Evolutionary conservation across 2,888 invertebrate species (phyloP).

Genomic region (Ecliptopera silaceata): DNA sequence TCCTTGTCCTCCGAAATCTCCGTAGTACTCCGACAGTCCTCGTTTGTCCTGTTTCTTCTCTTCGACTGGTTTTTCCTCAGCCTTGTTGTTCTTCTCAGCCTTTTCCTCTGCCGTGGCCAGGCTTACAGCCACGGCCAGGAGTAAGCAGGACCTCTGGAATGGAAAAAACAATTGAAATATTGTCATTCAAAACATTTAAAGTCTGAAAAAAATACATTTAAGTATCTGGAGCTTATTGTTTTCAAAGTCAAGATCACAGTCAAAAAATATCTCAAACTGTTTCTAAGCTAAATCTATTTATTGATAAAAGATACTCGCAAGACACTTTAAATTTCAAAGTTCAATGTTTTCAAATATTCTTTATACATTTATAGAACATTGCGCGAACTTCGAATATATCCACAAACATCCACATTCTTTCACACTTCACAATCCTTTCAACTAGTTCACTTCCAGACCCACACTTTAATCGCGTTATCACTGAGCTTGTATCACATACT

Average conservation of each 20-base stretch:
- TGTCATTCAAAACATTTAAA: not conserved
- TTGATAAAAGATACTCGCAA: not conserved
- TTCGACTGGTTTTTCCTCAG: slow-evolving; percentile 69
- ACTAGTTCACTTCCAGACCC: slow-evolving; percentile 10
- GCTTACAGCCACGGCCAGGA: slow-evolving; percentile 81
- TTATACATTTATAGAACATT: not conserved
- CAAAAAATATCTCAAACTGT: not conserved
- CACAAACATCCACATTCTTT: slow-evolving; percentile 2
- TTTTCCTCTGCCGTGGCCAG: slow-evolving; percentile 82
- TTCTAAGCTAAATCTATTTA: not conserved
- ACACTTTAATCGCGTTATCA: slow-evolving; percentile 12
- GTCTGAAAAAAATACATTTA: too few species aligned
- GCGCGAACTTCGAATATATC: not conserved
- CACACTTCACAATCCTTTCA: slow-evolving; percentile 8
- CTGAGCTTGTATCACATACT: slow-evolving; percentile 45
- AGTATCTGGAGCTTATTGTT: too few species aligned
- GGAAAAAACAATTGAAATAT: slow-evolving; percentile 24
- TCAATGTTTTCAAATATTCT: not conserved
- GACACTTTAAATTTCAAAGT: not conserved
- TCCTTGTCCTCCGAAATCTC: slow-evolving; percentile 60
- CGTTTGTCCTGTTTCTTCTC: slow-evolving; percentile 83
- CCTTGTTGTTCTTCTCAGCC: slow-evolving; percentile 71
- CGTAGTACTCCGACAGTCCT: slow-evolving; percentile 79
- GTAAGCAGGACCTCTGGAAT: slow-evolving; percentile 73
- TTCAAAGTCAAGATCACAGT: not conserved